These are phyloP conservation scores for Leptopilina clavipes DNA, from an alignment of 1,140 invertebrate genomes.

Conservation along the genomic window DNA sequence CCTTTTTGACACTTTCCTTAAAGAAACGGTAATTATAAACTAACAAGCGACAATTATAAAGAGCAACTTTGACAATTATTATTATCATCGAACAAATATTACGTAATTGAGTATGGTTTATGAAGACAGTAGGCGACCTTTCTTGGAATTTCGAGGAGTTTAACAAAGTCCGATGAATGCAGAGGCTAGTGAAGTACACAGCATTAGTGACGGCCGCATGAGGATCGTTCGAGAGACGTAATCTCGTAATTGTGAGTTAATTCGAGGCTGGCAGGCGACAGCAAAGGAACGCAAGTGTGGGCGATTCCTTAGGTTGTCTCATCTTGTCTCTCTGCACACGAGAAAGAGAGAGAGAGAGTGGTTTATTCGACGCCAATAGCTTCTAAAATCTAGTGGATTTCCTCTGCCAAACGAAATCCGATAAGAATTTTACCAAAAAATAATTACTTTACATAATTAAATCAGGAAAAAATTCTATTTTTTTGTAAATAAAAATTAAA, in stretches of 20 bases:
- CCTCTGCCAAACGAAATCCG: slow-evolving; percentile 7
- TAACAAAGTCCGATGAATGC: slow-evolving; percentile 45
- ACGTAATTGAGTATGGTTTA: not conserved
- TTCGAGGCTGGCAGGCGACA: slow-evolving; percentile 66
- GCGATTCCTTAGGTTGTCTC: slow-evolving; percentile 64
- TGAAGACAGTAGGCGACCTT: slow-evolving; percentile 29
- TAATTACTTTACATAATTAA: not conserved
- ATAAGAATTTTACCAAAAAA: not conserved
- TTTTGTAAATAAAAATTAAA: too few relatives aligned
- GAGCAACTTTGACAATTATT: too few relatives aligned
- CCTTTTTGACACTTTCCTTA: not conserved
- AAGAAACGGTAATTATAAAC: too few relatives aligned
- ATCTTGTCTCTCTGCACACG: slow-evolving; percentile 61
- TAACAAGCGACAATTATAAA: too few relatives aligned
- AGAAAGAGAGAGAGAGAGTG: slow-evolving; percentile 48
- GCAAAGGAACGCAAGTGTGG: slow-evolving; percentile 62
- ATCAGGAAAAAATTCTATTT: too few relatives aligned
- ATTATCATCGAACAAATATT: not conserved
- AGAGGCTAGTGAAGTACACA: not conserved
- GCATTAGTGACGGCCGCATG: slow-evolving; percentile 8
- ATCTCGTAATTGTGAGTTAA: slow-evolving; percentile 71
- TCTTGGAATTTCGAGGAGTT: slow-evolving; percentile 33
- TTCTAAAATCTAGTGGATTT: slow-evolving; percentile 13
- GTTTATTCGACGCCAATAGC: slow-evolving; percentile 44
- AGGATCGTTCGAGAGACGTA: slow-evolving; percentile 57